phyloP scores from a whole-genome alignment of 2,113 vertebrate genomes.

The Leiothrix lutea region DNA sequence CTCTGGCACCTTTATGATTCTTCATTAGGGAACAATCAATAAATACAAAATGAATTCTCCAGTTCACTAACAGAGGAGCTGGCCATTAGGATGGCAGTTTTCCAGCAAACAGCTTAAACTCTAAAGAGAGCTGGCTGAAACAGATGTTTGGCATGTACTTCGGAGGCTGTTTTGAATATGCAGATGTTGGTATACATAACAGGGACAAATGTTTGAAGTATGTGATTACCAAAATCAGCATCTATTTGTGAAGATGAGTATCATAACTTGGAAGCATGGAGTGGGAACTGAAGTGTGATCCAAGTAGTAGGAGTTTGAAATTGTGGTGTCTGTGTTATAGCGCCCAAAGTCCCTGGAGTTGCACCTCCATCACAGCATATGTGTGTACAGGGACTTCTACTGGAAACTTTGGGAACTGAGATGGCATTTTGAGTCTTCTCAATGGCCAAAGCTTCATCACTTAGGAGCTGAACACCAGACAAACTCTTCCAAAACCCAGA shows the following conservation, averaged over 20 bases:
- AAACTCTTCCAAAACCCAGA: background rate
- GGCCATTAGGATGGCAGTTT: conserved; percentile 19
- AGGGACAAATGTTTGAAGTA: conserved; percentile 11
- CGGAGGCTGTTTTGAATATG: conserved; percentile 9
- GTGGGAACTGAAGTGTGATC: background rate
- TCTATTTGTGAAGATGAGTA: background rate
- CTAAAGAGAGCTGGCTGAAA: conserved; percentile 20
- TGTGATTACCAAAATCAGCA: background rate
- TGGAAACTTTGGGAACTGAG: background rate
- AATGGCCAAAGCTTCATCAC: background rate
- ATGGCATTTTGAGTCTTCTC: background rate
- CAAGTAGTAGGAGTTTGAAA: background rate
- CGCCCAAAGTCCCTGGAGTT: background rate
- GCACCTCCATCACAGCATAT: background rate
- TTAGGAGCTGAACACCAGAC: background rate
- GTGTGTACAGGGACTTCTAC: background rate
- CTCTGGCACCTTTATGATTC: conserved; percentile 47
- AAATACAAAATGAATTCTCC: conserved; percentile 50
- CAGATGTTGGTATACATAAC: conserved; percentile 20
- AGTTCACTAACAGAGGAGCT: conserved; percentile 14
- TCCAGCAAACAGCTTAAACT: conserved; percentile 41
- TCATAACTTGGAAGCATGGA: background rate
- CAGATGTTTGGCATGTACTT: conserved; percentile 47
- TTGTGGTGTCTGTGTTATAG: background rate
- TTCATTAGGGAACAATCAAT: conserved; percentile 60